Conservation (phyloP, 2,113 vertebrate species). For the Martes martes region DNA sequence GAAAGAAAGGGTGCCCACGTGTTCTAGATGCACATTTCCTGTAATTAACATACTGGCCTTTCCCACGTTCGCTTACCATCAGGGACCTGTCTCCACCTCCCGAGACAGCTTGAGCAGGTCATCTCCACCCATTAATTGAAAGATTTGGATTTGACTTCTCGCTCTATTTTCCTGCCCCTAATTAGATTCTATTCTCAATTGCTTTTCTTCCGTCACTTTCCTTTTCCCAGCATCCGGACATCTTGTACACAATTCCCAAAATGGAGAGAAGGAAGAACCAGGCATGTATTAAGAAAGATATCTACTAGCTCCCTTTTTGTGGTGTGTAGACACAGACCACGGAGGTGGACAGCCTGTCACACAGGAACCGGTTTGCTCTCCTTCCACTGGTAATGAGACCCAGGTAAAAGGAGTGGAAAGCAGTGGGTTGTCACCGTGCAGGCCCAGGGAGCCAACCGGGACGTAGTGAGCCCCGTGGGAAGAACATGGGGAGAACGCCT, state of each 20-base stretch:
- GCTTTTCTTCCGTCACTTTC: background rate
- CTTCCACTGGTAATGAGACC: background rate
- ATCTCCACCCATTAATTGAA: background rate
- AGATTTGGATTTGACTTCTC: background rate
- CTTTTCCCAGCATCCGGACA: background rate
- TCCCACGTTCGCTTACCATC: background rate
- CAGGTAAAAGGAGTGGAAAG: background rate
- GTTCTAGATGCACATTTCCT: background rate
- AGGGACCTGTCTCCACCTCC: background rate
- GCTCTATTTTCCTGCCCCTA: background rate
- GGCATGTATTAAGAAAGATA: background rate
- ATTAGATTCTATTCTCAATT: background rate
- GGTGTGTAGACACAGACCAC: background rate
- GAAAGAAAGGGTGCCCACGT: background rate
- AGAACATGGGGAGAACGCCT: background rate
- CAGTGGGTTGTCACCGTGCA: background rate
- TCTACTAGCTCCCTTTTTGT: background rate
- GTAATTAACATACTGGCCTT: background rate
- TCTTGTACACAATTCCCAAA: background rate
- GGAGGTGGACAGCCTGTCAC: background rate
- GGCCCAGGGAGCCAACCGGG: background rate
- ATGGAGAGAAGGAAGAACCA: background rate
- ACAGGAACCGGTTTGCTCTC: fast-evolving
- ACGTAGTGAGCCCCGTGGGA: background rate
- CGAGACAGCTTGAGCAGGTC: background rate